Evolutionary conservation across 37 sponge, comb jelly and placozoan species (phyloP).

Genomic region (Dysidea cf. avara): DNA sequence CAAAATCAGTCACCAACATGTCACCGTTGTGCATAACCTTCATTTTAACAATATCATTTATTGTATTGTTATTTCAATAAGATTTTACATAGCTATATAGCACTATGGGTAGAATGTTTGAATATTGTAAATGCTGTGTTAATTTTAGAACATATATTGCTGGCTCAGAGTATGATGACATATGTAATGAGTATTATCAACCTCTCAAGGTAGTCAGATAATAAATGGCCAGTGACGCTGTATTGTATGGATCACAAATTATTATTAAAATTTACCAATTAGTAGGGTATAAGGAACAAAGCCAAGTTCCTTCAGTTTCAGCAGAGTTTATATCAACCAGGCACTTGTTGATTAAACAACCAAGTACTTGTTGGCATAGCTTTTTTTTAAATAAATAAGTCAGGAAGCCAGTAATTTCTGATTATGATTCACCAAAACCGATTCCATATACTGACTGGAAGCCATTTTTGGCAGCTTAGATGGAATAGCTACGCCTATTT

Average conservation of each 20-base stretch:
- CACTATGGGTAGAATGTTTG: too few relatives aligned
- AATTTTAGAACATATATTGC: constrained; percentile 84
- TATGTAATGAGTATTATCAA: constrained; percentile 82
- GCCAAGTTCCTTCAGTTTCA: too few relatives aligned
- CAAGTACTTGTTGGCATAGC: background rate
- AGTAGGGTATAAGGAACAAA: too few relatives aligned
- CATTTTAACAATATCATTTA: too few relatives aligned
- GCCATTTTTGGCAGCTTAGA: constrained; percentile 97
- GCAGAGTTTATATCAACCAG: too few relatives aligned
- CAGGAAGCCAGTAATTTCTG: constrained; percentile 64
- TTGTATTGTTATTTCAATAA: background rate
- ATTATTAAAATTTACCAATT: too few relatives aligned
- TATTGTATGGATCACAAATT: background rate
- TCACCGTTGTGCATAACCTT: too few relatives aligned
- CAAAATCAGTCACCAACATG: too few relatives aligned
- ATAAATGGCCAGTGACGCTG: background rate
- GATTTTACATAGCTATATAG: too few relatives aligned
- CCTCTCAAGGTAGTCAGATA: constrained; percentile 50
- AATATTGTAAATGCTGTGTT: background rate
- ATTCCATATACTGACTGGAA: constrained; percentile 98
- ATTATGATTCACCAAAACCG: constrained; percentile 74
- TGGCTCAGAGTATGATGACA: constrained; percentile 92
- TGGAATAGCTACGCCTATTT: too few relatives aligned
- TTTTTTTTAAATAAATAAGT: constrained; percentile 41
- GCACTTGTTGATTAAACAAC: background rate